A percentile compares a stretch with the other conserved stretches of the same genome.
phyloP scores from a whole-genome alignment of 2,113 vertebrate species.

The Poecilia latipinna region DNA sequence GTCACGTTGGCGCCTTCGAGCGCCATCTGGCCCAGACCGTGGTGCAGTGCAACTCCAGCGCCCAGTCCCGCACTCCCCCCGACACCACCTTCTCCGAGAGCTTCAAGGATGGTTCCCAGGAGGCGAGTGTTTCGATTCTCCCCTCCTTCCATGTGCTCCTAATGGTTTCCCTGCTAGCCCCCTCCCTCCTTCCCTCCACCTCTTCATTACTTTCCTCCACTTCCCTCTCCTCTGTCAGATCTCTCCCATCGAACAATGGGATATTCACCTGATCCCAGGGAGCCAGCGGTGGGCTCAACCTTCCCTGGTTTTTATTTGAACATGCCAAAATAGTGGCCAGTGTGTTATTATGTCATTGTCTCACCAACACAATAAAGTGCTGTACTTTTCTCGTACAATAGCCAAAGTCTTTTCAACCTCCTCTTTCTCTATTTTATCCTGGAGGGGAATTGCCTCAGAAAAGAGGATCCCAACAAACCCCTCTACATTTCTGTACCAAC shows the following conservation, averaged over 20 bases:
- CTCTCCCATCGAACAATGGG: conserved; percentile 74
- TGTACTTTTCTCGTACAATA: conserved; percentile 83
- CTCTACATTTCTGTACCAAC: conserved; percentile 16
- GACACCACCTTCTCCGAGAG: conserved; percentile 96
- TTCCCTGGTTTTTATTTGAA: conserved; percentile 82
- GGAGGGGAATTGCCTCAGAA: conserved; percentile 77
- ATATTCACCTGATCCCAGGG: conserved; percentile 76
- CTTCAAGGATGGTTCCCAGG: conserved; percentile 93
- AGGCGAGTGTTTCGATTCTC: conserved; percentile 81
- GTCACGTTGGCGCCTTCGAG: conserved; percentile 85
- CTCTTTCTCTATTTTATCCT: conserved; percentile 72
- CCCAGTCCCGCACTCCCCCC: conserved; percentile 89
- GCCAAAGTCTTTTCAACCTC: conserved; percentile 76
- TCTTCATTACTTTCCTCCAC: conserved; percentile 25
- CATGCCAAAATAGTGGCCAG: conserved; percentile 82
- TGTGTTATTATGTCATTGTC: conserved; percentile 86
- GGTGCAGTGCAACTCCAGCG: conserved; percentile 87
- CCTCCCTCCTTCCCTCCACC: not conserved
- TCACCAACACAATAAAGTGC: conserved; percentile 84
- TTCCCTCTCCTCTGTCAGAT: conserved; percentile 62
- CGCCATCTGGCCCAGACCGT: conserved; percentile 82
- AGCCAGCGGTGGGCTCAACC: conserved; percentile 77
- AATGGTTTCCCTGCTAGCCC: conserved; percentile 19
- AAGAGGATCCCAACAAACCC: conserved; percentile 74
- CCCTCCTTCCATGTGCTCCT: conserved; percentile 38